Conservation (phyloP, 2,888 invertebrate genomes). For the Eremobia ochroleuca region DNA sequence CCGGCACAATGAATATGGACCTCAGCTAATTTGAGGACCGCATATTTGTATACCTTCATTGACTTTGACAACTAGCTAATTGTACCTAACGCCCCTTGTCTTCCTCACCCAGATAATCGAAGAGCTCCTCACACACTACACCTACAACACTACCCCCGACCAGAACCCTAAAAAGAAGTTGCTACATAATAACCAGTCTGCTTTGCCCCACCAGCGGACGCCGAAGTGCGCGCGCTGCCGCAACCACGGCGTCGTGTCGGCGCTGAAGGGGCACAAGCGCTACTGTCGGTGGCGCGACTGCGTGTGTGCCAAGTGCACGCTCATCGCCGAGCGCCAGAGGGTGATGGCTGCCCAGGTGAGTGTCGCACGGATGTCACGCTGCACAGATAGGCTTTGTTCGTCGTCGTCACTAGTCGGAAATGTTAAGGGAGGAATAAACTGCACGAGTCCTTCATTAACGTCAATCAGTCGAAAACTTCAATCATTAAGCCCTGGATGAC, state of each 20-base stretch:
- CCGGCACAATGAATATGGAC: no score
- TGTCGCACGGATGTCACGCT: conserved; percentile 14
- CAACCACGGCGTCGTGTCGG: conserved; percentile 99
- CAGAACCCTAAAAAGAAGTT: conserved; percentile 62
- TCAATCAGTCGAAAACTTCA: not conserved
- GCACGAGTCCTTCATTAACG: not conserved
- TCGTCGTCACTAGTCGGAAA: not conserved
- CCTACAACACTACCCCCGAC: conserved; percentile 3
- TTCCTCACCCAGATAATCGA: conserved; percentile 39
- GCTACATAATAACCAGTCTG: conserved; percentile 70
- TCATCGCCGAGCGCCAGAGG: conserved; percentile 98
- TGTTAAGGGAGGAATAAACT: not conserved
- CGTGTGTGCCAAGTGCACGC: conserved; percentile 99
- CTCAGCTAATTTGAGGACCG: no score
- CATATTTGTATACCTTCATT: no score
- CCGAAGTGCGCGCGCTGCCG: conserved; percentile 99
- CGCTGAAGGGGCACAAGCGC: conserved; percentile 98
- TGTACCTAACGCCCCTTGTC: conserved; percentile 5
- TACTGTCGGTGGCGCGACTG: conserved; percentile 99
- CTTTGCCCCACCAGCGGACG: conserved; percentile 91
- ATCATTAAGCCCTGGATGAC: not conserved
- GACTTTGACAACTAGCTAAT: no score
- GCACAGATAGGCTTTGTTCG: not conserved
- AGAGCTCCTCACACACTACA: conserved; percentile 28
- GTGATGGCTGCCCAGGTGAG: conserved; percentile 99